phyloP scores from a whole-genome alignment of 2,113 vertebrate genomes.

The Oceanites oceanicus region DNA sequence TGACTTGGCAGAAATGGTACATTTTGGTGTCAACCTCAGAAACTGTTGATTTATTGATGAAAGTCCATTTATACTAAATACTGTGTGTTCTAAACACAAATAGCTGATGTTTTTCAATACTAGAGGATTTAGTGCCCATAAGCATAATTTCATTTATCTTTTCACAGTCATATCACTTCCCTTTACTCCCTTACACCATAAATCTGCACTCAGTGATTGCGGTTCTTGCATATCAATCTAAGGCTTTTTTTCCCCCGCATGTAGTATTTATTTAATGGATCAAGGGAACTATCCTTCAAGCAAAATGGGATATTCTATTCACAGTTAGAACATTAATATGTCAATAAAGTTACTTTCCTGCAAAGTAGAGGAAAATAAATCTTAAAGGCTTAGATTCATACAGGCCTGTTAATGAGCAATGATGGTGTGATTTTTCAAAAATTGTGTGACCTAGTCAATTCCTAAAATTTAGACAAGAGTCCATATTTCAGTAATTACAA shows the following conservation, averaged over 20 bases:
- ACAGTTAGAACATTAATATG: constrained; percentile 79
- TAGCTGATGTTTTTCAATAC: constrained; percentile 45
- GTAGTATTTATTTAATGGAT: constrained; percentile 78
- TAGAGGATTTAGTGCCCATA: constrained; percentile 55
- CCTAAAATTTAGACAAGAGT: constrained; percentile 48
- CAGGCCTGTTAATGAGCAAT: constrained; percentile 53
- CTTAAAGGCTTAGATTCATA: constrained; percentile 36
- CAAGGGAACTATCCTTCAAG: constrained; percentile 76
- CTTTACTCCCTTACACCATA: constrained; percentile 70
- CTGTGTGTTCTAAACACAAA: constrained; percentile 58
- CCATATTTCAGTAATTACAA: constrained; percentile 55
- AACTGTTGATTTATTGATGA: not conserved
- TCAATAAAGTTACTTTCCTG: constrained; percentile 78
- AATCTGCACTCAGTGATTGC: constrained; percentile 57
- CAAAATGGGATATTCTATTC: constrained; percentile 71
- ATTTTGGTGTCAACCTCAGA: not conserved
- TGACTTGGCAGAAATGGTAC: not conserved
- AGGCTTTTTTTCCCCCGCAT: constrained; percentile 2
- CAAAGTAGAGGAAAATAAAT: constrained; percentile 71
- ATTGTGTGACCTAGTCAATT: constrained; percentile 15
- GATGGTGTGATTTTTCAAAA: constrained; percentile 57
- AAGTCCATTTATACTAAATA: constrained; percentile 2
- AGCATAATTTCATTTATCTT: constrained; percentile 71
- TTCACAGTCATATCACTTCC: constrained; percentile 65
- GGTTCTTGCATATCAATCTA: constrained; percentile 63